Evolutionary conservation across 2,888 invertebrate species (phyloP).

Genomic region (Drosophila eohydei): DNA sequence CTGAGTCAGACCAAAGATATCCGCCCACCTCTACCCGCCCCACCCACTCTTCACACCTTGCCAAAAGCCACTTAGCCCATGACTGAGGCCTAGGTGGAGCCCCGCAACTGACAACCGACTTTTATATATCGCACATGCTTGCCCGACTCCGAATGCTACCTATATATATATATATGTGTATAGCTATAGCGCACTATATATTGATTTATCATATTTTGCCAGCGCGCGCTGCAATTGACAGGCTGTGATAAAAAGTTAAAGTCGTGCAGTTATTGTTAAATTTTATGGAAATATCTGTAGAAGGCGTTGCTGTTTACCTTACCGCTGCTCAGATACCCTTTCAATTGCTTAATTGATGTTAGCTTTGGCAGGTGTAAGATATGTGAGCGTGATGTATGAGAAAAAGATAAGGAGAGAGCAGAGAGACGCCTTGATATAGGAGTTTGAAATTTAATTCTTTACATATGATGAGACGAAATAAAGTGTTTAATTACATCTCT

Average conservation of each 20-base stretch:
- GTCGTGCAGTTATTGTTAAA: conserved; percentile 49
- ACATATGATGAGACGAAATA: too few species aligned
- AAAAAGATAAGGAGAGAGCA: background rate
- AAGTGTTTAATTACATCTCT: too few species aligned
- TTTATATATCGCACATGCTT: conserved; percentile 30
- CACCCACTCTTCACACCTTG: conserved; percentile 43
- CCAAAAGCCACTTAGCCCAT: conserved; percentile 64
- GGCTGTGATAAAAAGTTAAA: conserved; percentile 44
- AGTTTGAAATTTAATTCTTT: too few species aligned
- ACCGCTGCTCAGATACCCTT: conserved; percentile 3
- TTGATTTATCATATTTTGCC: conserved; percentile 74
- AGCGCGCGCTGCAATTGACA: conserved; percentile 60
- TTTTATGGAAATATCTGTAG: conserved; percentile 7
- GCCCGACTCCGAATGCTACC: background rate
- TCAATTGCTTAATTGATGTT: background rate
- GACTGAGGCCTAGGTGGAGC: conserved; percentile 25
- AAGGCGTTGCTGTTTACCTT: background rate
- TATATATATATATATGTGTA: conserved; percentile 5
- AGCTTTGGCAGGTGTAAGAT: background rate
- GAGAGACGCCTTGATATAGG: too few species aligned
- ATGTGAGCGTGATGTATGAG: background rate
- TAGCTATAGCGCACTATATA: conserved; percentile 36
- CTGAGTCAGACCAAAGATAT: conserved; percentile 54
- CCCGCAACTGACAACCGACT: conserved; percentile 34
- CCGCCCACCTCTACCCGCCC: conserved; percentile 11